Percentiles rank a stretch among this genome's conserved stretches.
Evolutionary conservation across 2,113 vertebrate species (phyloP).

Genomic region (Panurus biarmicus): DNA sequence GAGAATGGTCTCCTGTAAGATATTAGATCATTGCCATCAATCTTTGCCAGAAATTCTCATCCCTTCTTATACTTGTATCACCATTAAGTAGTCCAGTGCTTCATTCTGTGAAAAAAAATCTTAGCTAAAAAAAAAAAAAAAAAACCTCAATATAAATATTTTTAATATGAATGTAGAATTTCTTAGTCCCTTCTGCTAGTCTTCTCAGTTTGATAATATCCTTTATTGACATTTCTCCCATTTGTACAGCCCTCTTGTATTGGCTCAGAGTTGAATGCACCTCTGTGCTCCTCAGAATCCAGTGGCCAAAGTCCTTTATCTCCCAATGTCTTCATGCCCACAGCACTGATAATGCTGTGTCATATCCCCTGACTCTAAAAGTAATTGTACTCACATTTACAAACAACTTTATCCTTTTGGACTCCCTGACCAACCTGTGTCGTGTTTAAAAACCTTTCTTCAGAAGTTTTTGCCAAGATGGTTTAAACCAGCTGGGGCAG

Average conservation of each 20-base stretch:
- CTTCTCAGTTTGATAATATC: not conserved
- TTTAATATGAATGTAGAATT: not conserved
- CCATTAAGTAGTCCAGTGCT: not conserved
- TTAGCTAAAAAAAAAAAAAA: not conserved
- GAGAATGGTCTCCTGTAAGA: not conserved
- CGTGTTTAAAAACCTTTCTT: conserved; percentile 11
- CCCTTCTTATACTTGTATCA: not conserved
- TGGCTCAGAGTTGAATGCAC: conserved; percentile 34
- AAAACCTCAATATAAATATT: not conserved
- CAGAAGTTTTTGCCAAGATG: not conserved
- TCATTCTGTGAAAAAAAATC: not conserved
- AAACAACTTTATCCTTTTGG: conserved; percentile 56
- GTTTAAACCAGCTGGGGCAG: conserved; percentile 8
- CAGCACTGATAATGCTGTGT: not conserved
- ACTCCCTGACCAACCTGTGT: not conserved
- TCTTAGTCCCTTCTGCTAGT: not conserved
- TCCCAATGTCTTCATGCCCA: conserved; percentile 45
- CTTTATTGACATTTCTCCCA: not conserved
- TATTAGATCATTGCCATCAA: not conserved
- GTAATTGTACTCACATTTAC: conserved; percentile 34
- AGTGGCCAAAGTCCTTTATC: conserved; percentile 55
- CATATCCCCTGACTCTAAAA: not conserved
- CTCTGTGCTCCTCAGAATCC: conserved; percentile 32
- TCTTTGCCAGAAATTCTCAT: not conserved
- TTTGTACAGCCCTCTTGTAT: conserved; percentile 40